Evolutionary conservation across 2,888 invertebrate genomes (phyloP), one percentile per base, ranked within the genome.

Genomic region (Rhamphomyia laevipes): DNA sequence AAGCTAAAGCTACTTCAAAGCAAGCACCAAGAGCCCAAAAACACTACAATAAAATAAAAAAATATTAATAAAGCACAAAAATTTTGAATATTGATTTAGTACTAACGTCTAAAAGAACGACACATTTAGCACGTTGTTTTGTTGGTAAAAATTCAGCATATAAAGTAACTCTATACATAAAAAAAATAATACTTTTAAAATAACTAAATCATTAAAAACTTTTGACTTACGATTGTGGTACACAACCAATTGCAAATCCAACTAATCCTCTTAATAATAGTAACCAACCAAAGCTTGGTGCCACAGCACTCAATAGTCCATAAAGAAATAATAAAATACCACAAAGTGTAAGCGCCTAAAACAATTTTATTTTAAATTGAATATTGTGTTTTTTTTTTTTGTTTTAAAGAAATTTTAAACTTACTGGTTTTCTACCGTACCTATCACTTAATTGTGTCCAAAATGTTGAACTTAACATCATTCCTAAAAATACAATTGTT

Each of bases 21-120:
- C 92, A 93, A 11, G 94, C 91, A 33, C 95, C 95, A 41, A 95
- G 76, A 1, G 94, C 93, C 95, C 94, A 95, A 73, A 95, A 95
- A 73, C 90, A 89, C 87, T 89, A 73, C 90, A 89, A 87, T 89
- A 68, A 23, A 70, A 64, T 38, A 31, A n/a, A 42, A 33, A 3
- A 33, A 37, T n/a, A 15, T 37, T 35, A 12, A 11, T 35, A n/a
- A 5, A n/a, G n/a, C 2, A 37, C 16, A 11, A 10, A 37, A 37
- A 9, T 37, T 37, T 37, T 15, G 16, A 4, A 15, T 37, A 17
- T 38, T 12, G 21, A 23, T 10, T 23, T 23, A 4, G 3, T 53
- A 78, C 85, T 82, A 74, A 92, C 90, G 77, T 95, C 95, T 54
- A 95, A 78, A 58, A 95, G 76, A 33, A 95, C 91, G 44, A 96